These are phyloP conservation scores for Dorcus parallelipipedus DNA, from an alignment of 2,888 invertebrate genomes.

Conservation along the genomic window DNA sequence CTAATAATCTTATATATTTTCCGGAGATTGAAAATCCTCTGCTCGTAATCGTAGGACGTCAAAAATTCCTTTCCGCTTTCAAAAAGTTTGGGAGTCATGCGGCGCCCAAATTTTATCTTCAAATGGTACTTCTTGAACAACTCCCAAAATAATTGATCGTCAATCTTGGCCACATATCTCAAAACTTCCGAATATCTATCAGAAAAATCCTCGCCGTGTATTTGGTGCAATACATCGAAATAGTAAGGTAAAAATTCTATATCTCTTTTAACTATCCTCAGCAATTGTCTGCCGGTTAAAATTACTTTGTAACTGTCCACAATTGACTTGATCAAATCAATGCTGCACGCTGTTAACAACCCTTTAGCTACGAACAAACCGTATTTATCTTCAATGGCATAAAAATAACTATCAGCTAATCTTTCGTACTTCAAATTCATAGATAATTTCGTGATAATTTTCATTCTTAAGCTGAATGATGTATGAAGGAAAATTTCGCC, in stretches of 20 bases:
- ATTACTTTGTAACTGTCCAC: conserved; percentile 11
- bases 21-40: conserved; percentile 2
- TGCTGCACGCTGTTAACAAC: conserved; percentile 11
- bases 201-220: no score
- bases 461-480: conserved; percentile 11
- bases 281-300: conserved; percentile 10
- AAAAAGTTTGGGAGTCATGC: conserved; percentile 12
- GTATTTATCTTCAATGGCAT: no score
- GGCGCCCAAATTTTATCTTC: no score
- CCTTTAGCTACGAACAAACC: no score
- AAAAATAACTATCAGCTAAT: no score
- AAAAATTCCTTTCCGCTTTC: conserved; percentile 11
- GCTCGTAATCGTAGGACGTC: background rate
- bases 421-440: no score
- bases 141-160: no score
- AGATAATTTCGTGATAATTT: no score
- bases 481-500: conserved; percentile 11
- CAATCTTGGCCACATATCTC: no score
- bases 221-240: no score
- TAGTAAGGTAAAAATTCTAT: conserved; percentile 3
- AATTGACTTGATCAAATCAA: conserved; percentile 8
- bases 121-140: no score
- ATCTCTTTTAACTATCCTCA: conserved; percentile 14
- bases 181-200: no score
- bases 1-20: conserved; percentile 6